A percentile compares a stretch with the other conserved stretches of the same genome.
Evolutionary conservation across 2,113 vertebrate genomes (phyloP).

Genomic region (Ariopsis seemanni): DNA sequence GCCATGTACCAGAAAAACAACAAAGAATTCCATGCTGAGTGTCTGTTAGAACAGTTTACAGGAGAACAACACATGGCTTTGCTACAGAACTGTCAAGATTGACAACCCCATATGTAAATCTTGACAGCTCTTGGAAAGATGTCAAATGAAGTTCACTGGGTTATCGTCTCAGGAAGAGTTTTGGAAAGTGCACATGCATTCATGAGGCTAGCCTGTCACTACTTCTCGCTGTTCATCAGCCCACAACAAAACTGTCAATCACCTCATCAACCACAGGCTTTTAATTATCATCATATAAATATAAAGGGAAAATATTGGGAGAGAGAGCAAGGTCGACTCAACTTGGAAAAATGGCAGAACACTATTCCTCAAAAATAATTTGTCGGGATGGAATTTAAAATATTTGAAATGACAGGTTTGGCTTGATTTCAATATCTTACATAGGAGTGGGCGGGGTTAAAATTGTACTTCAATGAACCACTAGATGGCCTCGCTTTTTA

Average conservation of each 20-base stretch:
- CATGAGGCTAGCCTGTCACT: background rate
- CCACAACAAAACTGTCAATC: background rate
- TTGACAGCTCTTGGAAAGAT: background rate
- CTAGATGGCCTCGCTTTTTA: background rate
- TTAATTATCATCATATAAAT: background rate
- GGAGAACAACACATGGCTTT: background rate
- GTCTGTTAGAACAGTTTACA: background rate
- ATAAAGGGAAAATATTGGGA: background rate
- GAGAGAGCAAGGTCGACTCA: background rate
- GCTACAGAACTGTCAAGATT: background rate
- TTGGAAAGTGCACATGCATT: background rate
- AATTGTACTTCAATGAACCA: background rate
- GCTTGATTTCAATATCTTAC: background rate
- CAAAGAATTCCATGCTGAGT: background rate
- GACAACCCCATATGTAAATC: background rate
- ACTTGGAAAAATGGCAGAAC: background rate
- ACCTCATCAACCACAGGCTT: background rate
- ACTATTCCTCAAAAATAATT: background rate
- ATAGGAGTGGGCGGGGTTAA: background rate
- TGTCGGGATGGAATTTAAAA: background rate
- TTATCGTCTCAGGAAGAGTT: background rate
- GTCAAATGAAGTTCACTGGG: background rate
- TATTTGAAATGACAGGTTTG: background rate
- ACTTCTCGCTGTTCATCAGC: background rate
- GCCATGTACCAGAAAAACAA: background rate